A percentile compares a stretch with the other conserved stretches of the same genome.
These are phyloP conservation scores for Phenganax subtilis DNA, from an alignment of 92 coral and sea anemone species.

Conservation along the genomic window DNA sequence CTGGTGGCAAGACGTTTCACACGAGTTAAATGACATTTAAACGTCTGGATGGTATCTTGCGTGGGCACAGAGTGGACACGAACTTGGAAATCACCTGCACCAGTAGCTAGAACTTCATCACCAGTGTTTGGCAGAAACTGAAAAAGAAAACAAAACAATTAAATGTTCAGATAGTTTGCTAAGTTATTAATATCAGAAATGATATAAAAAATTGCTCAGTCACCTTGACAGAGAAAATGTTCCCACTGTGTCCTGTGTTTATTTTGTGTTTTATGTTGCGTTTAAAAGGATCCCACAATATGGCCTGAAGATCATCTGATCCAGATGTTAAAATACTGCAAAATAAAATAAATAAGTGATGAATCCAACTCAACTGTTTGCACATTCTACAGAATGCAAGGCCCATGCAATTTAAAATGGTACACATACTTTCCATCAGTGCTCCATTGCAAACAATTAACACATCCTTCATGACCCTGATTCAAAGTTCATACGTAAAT, in stretches of 20 bases:
- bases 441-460: conserved; percentile 94
- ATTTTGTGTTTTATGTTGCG: conserved; percentile 57
- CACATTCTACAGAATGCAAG: neutral
- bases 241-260: conserved; percentile 88
- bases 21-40: conserved; percentile 82
- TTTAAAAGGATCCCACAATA: conserved; percentile 83
- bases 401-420: neutral
- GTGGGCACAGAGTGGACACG: conserved; percentile 82
- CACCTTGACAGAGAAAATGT: conserved; percentile 95
- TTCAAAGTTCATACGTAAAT: too few relatives aligned
- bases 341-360: neutral
- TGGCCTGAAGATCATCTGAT: conserved; percentile 88
- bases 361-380: neutral
- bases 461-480: conserved; percentile 97
- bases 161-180: neutral
- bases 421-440: conserved; percentile 72
- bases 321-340: conserved; percentile 86
- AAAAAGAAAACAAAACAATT: neutral
- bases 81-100: conserved; percentile 94
- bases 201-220: neutral
- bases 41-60: conserved; percentile 70
- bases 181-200: neutral
- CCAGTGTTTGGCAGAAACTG: conserved; percentile 87
- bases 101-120: conserved; percentile 80
- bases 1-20: conserved; percentile 97